Base-by-base conservation (phyloP, 2,888 invertebrate genomes). In the Amblyjoppa proteus region DNA sequence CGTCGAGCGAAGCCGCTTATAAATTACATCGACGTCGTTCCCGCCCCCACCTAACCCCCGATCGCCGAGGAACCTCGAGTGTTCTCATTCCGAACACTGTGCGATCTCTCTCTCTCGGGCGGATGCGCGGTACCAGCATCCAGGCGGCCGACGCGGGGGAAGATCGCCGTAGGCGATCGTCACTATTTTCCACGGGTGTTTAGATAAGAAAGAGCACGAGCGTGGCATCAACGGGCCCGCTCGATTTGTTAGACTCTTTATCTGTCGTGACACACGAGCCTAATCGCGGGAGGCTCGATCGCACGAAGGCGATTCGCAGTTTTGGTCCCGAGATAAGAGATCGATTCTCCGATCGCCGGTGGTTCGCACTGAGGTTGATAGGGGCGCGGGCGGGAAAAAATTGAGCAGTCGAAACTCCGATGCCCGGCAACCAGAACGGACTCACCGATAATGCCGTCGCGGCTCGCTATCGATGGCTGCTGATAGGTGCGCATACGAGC, bases 171-270 rank as follows among this genome's bases (percentile, higher is more conserved):
- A 2, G 81, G 78, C 64, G 68, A 74, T 77, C 53, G 79, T 74
- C 78, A 80, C 70, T 45, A 74, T 64, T 84, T 88, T 89, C 84
- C 88, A 89, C 87, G 87, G 87, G 70, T 83, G 73, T 89, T 90
- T 88, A 89, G 90, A 90, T 90, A 90, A 85, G 82, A 56, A 38
- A 25, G 20, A 20, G 75, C 71, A 58, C 51, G 66, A 64, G 58
- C 31, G 51, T 74, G 76, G 85, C 85, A 81, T 88, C 86, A 78
- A 70, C 28, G 77, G 58, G 78, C 45, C 73, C 56, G 28, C 16
- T 4, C 84, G 87, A 87, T 88, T 88, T 79, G 85, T 83, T 81
- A 68, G 69, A 85, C 64, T 69, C 45, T 73, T 85, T 85, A 85
- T 85, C 83, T 64, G 31, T 80, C 83, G 75, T 71, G 38, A 51